Conservation (phyloP, 2,888 invertebrate genomes). For the Zootermopsis nevadensis region DNA sequence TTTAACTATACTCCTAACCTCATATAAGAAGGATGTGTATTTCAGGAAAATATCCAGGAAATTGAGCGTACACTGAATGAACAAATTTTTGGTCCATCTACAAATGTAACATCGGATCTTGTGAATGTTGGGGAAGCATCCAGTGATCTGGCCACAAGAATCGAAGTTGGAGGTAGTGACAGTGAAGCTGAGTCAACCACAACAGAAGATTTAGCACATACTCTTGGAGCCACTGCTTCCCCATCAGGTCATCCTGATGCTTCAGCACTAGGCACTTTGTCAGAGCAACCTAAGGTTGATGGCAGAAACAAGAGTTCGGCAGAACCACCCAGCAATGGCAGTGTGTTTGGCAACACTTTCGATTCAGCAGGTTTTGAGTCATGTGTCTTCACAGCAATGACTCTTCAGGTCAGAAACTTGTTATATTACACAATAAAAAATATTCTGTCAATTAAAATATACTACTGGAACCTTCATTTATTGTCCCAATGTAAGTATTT, state of each 20-base stretch:
- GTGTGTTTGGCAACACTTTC: slow-evolving; percentile 32
- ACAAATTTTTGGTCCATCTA: slow-evolving; percentile 58
- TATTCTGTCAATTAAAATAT: too few species aligned
- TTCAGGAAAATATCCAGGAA: slow-evolving; percentile 62
- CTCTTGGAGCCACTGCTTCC: slow-evolving; percentile 32
- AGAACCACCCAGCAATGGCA: not conserved
- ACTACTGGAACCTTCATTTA: too few species aligned
- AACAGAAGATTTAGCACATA: slow-evolving; percentile 43
- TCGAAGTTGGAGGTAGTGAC: not conserved
- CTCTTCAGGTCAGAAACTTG: slow-evolving; percentile 52
- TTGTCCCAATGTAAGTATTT: too few species aligned
- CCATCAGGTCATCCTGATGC: not conserved
- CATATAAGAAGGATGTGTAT: not conserved
- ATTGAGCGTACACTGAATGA: slow-evolving; percentile 63
- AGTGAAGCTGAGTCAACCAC: slow-evolving; percentile 46
- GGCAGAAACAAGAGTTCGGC: slow-evolving; percentile 25
- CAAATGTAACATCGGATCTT: slow-evolving; percentile 29
- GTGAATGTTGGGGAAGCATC: not conserved
- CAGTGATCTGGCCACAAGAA: not conserved
- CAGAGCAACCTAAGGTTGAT: slow-evolving; percentile 16
- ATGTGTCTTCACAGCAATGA: slow-evolving; percentile 54
- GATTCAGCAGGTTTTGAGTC: slow-evolving; percentile 53
- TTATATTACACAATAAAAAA: not conserved
- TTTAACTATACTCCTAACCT: too few species aligned
- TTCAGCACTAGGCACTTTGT: slow-evolving; percentile 10